A percentile compares a stretch with the other conserved stretches of the same genome.
Conservation (phyloP, 2,888 invertebrate genomes). For the Meta bourneti region DNA sequence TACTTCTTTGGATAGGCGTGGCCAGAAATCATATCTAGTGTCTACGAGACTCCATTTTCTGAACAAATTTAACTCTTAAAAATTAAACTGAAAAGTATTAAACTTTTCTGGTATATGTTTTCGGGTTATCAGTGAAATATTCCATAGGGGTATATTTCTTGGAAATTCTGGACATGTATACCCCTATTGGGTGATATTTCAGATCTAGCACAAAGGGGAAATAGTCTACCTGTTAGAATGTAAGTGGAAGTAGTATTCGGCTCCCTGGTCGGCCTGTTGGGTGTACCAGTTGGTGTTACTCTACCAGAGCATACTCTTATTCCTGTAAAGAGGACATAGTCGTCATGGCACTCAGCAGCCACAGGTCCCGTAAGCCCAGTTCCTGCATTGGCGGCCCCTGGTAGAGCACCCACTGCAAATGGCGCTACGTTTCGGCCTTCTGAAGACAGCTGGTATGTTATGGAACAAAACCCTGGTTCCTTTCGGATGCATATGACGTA, state of each 20-base stretch:
- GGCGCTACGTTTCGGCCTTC: slow-evolving; percentile 73
- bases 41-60: too few species aligned
- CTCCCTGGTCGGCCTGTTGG: slow-evolving; percentile 53
- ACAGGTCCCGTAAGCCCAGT: slow-evolving; percentile 64
- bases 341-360: slow-evolving; percentile 77
- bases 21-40: too few species aligned
- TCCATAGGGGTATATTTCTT: too few species aligned
- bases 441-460: slow-evolving; percentile 77
- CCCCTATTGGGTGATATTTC: too few species aligned
- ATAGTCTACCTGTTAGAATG: slow-evolving; percentile 62
- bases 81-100: too few species aligned
- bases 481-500: slow-evolving; percentile 78
- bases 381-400: slow-evolving; percentile 67
- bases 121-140: too few species aligned
- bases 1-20: too few species aligned
- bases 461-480: slow-evolving; percentile 78
- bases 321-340: slow-evolving; percentile 77
- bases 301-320: slow-evolving; percentile 77
- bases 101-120: too few species aligned
- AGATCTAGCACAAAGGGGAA: too few species aligned
- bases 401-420: slow-evolving; percentile 76
- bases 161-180: too few species aligned
- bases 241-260: slow-evolving; percentile 60
- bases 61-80: too few species aligned
- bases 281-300: slow-evolving; percentile 25